Conservation (phyloP, 1,140 invertebrate species). For the Drosophila lacertosa region DNA sequence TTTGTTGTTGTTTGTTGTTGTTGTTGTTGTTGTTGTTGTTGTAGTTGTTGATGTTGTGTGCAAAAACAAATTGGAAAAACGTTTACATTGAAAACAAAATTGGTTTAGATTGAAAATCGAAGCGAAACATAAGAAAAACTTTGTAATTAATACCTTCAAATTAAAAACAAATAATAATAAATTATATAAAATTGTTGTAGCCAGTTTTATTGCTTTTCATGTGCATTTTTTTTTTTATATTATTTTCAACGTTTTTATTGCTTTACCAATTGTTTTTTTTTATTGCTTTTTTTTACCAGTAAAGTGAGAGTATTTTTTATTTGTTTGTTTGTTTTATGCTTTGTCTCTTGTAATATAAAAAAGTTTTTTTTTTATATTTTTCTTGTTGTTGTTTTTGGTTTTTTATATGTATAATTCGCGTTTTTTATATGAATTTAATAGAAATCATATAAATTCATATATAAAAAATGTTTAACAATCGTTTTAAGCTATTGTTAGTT, state of each 20-base stretch:
- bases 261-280: constrained; percentile 52
- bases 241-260: constrained; percentile 36
- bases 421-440: constrained; percentile 63
- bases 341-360: constrained; percentile 83
- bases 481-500: constrained; percentile 75
- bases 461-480: constrained; percentile 78
- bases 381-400: constrained; percentile 41
- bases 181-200: constrained; percentile 44
- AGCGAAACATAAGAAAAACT: constrained; percentile 6
- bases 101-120: constrained; percentile 64
- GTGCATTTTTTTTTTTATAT: constrained; percentile 49
- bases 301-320: constrained; percentile 68
- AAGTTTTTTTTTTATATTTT: constrained; percentile 45
- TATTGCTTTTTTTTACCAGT: constrained; percentile 59
- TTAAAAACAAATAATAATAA: constrained; percentile 25
- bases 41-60: constrained; percentile 55
- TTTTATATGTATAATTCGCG: constrained; percentile 54
- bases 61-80: constrained; percentile 46
- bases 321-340: constrained; percentile 31
- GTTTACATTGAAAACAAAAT: constrained; percentile 46
- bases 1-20: constrained; percentile 38
- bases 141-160: not conserved
- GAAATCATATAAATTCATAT: constrained; percentile 79
- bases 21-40: constrained; percentile 39
- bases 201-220: constrained; percentile 74